Conservation (phyloP, 2,888 invertebrate species). For the Drosophila eohydei region DNA sequence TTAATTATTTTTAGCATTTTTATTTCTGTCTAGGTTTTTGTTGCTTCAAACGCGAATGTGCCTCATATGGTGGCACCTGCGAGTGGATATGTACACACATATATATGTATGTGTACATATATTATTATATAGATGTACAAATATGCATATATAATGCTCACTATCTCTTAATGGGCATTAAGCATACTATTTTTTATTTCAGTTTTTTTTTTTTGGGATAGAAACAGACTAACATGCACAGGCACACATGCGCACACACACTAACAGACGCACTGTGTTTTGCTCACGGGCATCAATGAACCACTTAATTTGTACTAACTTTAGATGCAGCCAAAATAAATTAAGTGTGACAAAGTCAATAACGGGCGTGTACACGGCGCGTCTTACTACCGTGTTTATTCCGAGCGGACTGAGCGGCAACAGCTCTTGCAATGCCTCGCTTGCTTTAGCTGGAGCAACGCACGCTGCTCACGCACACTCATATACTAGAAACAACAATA, state of each 20-base stretch:
- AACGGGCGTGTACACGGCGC: slow-evolving; percentile 39
- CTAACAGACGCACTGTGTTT: not conserved
- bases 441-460: slow-evolving; percentile 69
- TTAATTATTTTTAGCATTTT: slow-evolving; percentile 49
- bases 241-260: not conserved
- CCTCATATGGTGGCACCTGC: slow-evolving; percentile 2
- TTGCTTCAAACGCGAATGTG: slow-evolving; percentile 9
- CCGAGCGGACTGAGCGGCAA: slow-evolving; percentile 62
- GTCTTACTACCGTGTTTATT: slow-evolving; percentile 66
- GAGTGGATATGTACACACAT: not conserved
- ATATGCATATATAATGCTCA: not conserved
- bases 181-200: not conserved
- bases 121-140: not conserved
- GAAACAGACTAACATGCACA: not conserved
- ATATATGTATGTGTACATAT: not conserved
- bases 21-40: slow-evolving; percentile 22
- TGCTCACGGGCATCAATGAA: slow-evolving; percentile 22
- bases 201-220: not conserved
- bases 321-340: slow-evolving; percentile 42
- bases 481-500: slow-evolving; percentile 27
- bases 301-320: slow-evolving; percentile 50
- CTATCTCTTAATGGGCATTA: not conserved
- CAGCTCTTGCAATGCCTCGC: slow-evolving; percentile 63
- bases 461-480: slow-evolving; percentile 41
- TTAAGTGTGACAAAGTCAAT: slow-evolving; percentile 60